Conservation (phyloP, 2,113 vertebrate species). For the Proteles cristata region DNA sequence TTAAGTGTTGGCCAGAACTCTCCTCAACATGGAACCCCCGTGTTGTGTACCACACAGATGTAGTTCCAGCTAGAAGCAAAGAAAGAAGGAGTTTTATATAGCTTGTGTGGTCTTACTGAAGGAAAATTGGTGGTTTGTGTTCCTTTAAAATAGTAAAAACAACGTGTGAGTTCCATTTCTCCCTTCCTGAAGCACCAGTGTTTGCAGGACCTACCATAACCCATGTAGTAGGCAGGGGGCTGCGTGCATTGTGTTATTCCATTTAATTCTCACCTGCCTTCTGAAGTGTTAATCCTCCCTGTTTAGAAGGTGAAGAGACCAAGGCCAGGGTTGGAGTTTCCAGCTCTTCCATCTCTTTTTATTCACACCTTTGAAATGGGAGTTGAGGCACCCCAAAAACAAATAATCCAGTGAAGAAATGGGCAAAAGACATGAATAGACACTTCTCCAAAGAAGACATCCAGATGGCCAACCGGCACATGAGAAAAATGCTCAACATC, state of each 20-base stretch:
- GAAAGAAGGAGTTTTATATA: neutral
- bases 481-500: too few species aligned
- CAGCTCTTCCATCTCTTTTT: neutral
- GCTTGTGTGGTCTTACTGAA: neutral
- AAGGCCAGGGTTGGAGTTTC: neutral
- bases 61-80: neutral
- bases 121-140: neutral
- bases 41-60: neutral
- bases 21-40: neutral
- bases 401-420: too few species aligned
- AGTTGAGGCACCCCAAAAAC: too few species aligned
- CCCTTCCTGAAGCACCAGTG: neutral
- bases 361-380: neutral
- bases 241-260: rapidly evolving
- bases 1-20: neutral
- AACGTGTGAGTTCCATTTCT: neutral
- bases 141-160: neutral
- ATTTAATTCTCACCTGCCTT: neutral
- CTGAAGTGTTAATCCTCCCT: neutral
- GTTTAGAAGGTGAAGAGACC: neutral
- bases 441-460: too few species aligned
- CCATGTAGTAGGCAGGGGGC: neutral
- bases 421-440: too few species aligned
- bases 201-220: neutral
- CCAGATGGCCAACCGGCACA: too few species aligned